Percentiles rank a stretch among this genome's conserved stretches.
Evolutionary conservation across 64 coral and sea anemone genomes (phyloP).

Genomic region (Exaiptasia diaphana): DNA sequence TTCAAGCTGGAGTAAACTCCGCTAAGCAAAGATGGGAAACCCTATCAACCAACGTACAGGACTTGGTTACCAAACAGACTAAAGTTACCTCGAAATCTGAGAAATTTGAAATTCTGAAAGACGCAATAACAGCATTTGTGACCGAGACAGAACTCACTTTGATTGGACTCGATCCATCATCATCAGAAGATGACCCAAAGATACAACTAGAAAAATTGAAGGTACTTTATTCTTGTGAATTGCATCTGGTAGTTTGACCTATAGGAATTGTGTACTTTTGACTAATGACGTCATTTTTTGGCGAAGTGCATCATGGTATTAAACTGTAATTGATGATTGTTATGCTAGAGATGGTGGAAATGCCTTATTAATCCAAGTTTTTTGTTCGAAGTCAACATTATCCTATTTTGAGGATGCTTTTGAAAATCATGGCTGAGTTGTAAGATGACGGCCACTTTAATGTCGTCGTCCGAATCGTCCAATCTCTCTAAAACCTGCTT

Average conservation of each 20-base stretch:
- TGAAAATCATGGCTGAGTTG: too few species aligned
- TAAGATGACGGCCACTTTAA: too few species aligned
- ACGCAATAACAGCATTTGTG: constrained; percentile 12
- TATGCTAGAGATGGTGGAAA: too few species aligned
- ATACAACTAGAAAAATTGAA: constrained; percentile 72
- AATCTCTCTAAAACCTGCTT: too few species aligned
- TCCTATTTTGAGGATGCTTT: too few species aligned
- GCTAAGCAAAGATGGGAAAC: constrained; percentile 45
- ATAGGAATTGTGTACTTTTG: too few species aligned
- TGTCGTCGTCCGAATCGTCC: too few species aligned
- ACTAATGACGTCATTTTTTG: too few species aligned
- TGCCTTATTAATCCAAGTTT: too few species aligned
- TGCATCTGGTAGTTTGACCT: not conserved
- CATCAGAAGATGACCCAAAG: constrained; percentile 61
- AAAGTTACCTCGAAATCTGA: constrained; percentile 52
- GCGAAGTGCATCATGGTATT: too few species aligned
- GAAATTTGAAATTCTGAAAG: constrained; percentile 22
- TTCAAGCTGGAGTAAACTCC: constrained; percentile 60
- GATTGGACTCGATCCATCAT: constrained; percentile 73
- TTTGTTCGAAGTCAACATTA: too few species aligned
- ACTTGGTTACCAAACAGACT: constrained; percentile 46
- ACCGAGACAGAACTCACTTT: constrained; percentile 55
- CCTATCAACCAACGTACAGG: constrained; percentile 39
- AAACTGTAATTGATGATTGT: too few species aligned
- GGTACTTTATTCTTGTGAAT: not conserved